These are phyloP conservation scores for Flexamia atlantica DNA, from an alignment of 2,888 invertebrate species.

Conservation along the genomic window DNA sequence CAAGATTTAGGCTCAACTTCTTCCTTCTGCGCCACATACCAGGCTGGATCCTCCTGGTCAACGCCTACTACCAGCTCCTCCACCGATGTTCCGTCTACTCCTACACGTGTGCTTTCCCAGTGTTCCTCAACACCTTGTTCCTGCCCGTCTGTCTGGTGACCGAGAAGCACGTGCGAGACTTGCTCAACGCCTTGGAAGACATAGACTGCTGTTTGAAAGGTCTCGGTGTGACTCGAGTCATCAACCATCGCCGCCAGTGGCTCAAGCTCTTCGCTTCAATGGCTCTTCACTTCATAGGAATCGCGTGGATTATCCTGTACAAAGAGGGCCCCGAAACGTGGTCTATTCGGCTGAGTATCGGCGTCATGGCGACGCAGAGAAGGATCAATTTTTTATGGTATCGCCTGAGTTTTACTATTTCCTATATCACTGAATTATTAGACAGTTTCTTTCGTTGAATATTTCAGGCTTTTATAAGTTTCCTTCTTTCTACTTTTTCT, in stretches of 20 bases:
- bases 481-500: too few species aligned
- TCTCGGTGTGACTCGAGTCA: neutral
- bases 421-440: neutral
- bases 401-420: neutral
- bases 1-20: neutral
- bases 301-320: neutral
- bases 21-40: neutral
- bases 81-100: constrained; percentile 1
- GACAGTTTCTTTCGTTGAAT: too few species aligned
- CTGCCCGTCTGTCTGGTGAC: neutral
- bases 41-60: neutral
- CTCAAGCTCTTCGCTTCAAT: neutral
- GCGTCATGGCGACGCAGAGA: neutral
- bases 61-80: neutral
- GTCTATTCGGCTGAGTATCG: neutral
- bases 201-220: constrained; percentile 6
- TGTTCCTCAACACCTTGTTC: neutral
- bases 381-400: neutral
- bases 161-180: neutral
- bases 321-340: neutral
- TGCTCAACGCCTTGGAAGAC: constrained; percentile 27
- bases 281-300: neutral
- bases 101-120: neutral
- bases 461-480: too few species aligned
- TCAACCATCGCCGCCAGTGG: neutral